Base-by-base conservation (phyloP, 2,888 invertebrate species). In the Rugalucina vietnamica region DNA sequence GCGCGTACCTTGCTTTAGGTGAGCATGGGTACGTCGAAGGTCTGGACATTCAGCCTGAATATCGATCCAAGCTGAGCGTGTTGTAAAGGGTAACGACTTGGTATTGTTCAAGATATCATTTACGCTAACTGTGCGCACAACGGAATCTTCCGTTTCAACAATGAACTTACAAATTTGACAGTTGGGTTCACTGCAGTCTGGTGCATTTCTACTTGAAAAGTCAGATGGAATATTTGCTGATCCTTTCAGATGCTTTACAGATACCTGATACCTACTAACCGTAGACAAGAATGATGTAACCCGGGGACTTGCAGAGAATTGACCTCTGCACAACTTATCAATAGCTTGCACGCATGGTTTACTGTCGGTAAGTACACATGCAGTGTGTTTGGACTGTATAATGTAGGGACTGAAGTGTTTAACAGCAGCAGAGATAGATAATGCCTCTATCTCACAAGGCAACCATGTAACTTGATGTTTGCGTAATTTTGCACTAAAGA, bases 401-500 rank as follows among this genome's bases (percentile, higher is more conserved):
- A 88, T 81, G 71, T 49, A 85, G 18, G 88, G 90, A 54, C 84
- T 83, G 43, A 84, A 91, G 50, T 91, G 88, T 49, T 88, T 87
- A 0, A 89, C 70, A 10, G 87, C 82, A 12, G 86, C 79, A 0
- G 82, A 83, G 14, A 90, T 90, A 27, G 81, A 72, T 27, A 91
- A 50, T 12, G 90, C 89, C 43, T 90, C 89, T 0, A 91, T 77
- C 57, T 91, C 88, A 65, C 88, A 90, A 0, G 88, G 90, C 37
- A 90, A 49, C 86, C 90, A 90, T 12, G 82, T 50, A 1, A 87
- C 84, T 79, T 89, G 90, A 34, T 87, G 83, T 73, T 88, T 85
- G 29, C 88, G 65, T 1, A 91, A 78, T 72, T 89, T 90, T 1
- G 90, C 88, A 77, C 83, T 88, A 72, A 90, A 90, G 80, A 90